phyloP scores from a whole-genome alignment of 2,888 invertebrate genomes.

The Punctoribates punctum region DNA sequence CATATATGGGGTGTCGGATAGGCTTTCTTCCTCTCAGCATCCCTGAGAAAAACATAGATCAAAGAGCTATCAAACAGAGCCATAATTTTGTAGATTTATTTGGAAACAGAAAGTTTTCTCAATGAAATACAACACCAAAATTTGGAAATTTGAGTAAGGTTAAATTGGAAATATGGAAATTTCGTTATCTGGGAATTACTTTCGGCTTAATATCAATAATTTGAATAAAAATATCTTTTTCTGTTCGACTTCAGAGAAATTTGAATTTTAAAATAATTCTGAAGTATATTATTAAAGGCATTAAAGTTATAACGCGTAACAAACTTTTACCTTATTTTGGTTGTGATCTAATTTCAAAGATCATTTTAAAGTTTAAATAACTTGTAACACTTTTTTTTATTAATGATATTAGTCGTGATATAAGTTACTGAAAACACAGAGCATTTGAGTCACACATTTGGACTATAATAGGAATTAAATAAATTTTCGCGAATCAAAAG shows the following conservation, averaged over 20 bases:
- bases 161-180: too few relatives aligned
- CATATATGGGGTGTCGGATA: too few relatives aligned
- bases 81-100: too few relatives aligned
- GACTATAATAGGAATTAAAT: background rate
- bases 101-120: too few relatives aligned
- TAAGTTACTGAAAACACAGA: background rate
- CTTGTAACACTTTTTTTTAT: background rate
- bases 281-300: background rate
- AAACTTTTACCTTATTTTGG: slow-evolving; percentile 17
- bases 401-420: background rate
- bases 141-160: too few relatives aligned
- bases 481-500: background rate
- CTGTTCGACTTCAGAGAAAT: background rate
- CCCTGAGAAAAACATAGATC: too few relatives aligned
- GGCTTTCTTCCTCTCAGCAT: too few relatives aligned
- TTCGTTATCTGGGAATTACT: too few relatives aligned
- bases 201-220: background rate
- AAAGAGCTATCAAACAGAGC: too few relatives aligned
- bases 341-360: slow-evolving; percentile 16
- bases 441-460: background rate
- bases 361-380: background rate
- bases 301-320: background rate
- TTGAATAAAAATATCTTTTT: background rate
- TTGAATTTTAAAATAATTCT: background rate
- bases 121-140: too few relatives aligned